phyloP scores from a whole-genome alignment of 2,888 invertebrate species.

The Timandra comae region DNA sequence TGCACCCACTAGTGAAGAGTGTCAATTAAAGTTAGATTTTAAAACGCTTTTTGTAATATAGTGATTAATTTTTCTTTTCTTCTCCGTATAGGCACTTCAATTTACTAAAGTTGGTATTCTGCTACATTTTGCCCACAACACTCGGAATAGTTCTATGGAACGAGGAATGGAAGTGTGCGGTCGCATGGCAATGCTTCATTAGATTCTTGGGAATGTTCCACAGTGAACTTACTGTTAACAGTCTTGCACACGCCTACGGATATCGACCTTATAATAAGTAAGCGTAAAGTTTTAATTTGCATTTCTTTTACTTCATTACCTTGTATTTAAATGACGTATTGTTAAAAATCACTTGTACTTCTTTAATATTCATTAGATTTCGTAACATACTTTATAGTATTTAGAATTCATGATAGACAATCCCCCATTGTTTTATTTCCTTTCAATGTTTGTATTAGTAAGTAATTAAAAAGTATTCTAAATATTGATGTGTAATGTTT shows the following conservation, averaged over 20 bases:
- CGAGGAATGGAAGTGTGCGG: constrained; percentile 81
- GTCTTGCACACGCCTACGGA: constrained; percentile 87
- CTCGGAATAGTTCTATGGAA: constrained; percentile 84
- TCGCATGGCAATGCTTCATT: constrained; percentile 82
- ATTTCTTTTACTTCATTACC: too few species aligned
- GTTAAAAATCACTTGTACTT: too few species aligned
- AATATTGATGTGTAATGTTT: constrained; percentile 21
- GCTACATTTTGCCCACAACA: constrained; percentile 84
- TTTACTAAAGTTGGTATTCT: constrained; percentile 80
- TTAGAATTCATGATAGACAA: too few species aligned
- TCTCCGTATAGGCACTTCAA: constrained; percentile 80
- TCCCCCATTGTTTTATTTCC: neutral
- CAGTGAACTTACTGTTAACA: constrained; percentile 92
- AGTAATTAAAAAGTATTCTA: neutral
- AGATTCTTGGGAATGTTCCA: constrained; percentile 87
- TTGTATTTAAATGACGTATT: too few species aligned
- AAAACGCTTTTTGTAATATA: too few species aligned
- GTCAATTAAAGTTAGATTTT: too few species aligned
- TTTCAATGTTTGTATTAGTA: too few species aligned
- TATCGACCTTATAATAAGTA: constrained; percentile 68
- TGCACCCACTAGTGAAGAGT: too few species aligned
- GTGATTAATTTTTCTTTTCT: constrained; percentile 3
- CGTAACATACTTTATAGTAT: too few species aligned
- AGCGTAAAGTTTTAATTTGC: too few species aligned
- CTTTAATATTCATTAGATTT: too few species aligned